These are phyloP conservation scores for Corythornis cristatus DNA, from an alignment of 2,113 vertebrate species.

Conservation along the genomic window DNA sequence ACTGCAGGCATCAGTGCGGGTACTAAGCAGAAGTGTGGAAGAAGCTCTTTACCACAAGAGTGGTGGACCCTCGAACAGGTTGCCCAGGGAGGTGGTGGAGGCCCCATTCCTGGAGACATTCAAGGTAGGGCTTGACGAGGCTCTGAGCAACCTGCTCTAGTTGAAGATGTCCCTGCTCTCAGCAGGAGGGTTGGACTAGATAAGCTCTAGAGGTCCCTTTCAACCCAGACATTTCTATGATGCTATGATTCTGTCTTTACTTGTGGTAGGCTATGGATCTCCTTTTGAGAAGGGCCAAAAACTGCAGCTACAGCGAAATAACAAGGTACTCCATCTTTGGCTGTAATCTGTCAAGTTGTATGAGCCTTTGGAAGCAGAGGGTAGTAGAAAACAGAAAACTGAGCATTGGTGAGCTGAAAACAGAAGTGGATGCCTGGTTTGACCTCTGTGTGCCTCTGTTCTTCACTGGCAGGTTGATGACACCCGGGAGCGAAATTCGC, in stretches of 20 bases:
- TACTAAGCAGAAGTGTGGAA: background rate
- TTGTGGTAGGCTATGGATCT: background rate
- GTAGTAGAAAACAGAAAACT: background rate
- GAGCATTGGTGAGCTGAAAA: background rate
- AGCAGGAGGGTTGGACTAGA: too few species aligned
- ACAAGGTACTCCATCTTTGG: background rate
- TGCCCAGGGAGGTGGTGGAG: too few species aligned
- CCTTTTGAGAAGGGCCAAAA: background rate
- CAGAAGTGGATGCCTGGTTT: background rate
- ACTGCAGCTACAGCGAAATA: background rate
- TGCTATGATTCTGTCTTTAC: background rate
- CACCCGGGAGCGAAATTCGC: constrained; percentile 85
- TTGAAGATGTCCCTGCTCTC: too few species aligned
- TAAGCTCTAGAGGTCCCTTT: too few species aligned
- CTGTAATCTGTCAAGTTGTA: background rate
- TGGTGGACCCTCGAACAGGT: too few species aligned
- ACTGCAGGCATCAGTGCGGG: background rate
- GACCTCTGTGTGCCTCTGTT: background rate
- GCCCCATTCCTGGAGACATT: too few species aligned
- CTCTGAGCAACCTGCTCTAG: too few species aligned
- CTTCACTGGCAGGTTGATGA: constrained; percentile 84
- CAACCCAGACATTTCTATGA: too few species aligned
- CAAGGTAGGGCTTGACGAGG: too few species aligned
- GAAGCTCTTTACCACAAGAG: too few species aligned
- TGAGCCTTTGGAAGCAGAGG: background rate